These are phyloP conservation scores for Probosciger aterrimus DNA, from an alignment of 2,113 vertebrate genomes.

Conservation along the genomic window DNA sequence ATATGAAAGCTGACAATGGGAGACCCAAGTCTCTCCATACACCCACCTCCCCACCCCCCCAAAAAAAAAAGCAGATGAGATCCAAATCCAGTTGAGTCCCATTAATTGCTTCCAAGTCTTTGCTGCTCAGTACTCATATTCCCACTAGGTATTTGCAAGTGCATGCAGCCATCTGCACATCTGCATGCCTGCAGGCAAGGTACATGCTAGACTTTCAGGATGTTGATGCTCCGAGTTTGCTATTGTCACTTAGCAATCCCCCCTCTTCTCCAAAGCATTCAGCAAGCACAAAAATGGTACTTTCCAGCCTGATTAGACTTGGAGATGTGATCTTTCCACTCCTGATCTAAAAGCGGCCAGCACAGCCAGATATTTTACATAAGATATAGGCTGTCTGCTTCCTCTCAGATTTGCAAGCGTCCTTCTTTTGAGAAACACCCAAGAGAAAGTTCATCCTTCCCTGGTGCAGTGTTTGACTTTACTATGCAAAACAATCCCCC, in stretches of 20 bases:
- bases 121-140: neutral
- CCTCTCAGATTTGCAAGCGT: neutral
- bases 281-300: neutral
- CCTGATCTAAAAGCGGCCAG: neutral
- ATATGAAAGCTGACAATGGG: neutral
- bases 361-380: neutral
- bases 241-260: neutral
- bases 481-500: neutral
- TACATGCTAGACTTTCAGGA: neutral
- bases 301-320: neutral
- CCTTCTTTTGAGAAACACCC: neutral
- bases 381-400: neutral
- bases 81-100: neutral
- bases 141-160: neutral
- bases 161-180: neutral
- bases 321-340: neutral
- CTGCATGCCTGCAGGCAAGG: neutral
- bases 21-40: neutral
- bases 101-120: neutral
- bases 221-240: neutral
- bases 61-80: neutral
- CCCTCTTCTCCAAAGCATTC: neutral
- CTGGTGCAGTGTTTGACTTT: neutral
- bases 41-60: accelerated
- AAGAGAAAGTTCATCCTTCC: neutral